Evolutionary conservation across 2,113 vertebrate species (phyloP).

Genomic region (Scartelaos histophorus): DNA sequence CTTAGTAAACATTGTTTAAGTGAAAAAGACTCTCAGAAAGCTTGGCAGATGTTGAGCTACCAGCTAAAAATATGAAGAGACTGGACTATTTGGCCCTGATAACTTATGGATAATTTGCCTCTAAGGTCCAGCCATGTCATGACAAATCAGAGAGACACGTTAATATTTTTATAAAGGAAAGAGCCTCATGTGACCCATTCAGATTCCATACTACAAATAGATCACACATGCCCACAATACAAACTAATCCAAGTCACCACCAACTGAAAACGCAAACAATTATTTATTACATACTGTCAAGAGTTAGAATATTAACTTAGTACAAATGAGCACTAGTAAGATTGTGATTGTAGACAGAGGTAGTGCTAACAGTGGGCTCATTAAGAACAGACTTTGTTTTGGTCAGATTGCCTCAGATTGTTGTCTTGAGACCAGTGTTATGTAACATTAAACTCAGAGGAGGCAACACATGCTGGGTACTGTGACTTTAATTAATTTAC

Average conservation of each 20-base stretch:
- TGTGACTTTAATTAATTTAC: not conserved
- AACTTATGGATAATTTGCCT: not conserved
- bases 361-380: not conserved
- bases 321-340: not conserved
- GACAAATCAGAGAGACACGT: not conserved
- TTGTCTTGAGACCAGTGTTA: not conserved
- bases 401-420: not conserved
- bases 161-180: not conserved
- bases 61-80: not conserved
- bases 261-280: not conserved
- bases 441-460: not conserved
- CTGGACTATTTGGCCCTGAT: not conserved
- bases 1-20: too few species aligned
- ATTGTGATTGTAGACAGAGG: not conserved
- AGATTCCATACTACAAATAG: conserved; percentile 11
- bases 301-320: not conserved
- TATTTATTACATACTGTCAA: not conserved
- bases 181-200: not conserved
- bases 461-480: not conserved
- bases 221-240: not conserved
- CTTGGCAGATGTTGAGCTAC: not conserved
- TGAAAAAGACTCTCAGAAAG: not conserved
- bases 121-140: not conserved
- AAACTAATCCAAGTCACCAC: not conserved
- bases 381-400: conserved; percentile 8